phyloP scores from a whole-genome alignment of 2,113 vertebrate species.

The Spea bombifrons region DNA sequence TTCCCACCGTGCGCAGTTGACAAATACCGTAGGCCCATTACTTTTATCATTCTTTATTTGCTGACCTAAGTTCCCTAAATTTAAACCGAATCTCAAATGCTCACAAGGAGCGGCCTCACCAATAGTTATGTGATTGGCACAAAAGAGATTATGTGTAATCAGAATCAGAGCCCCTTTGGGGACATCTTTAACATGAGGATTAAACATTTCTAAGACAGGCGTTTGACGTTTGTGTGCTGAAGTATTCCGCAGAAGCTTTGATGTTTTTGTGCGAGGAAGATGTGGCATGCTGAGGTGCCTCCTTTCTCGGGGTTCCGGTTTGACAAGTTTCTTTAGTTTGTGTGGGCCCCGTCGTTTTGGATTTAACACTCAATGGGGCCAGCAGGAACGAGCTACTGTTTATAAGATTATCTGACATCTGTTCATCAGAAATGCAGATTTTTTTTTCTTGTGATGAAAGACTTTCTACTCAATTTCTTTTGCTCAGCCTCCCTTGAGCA shows the following conservation, averaged over 20 bases:
- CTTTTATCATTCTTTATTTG: neutral
- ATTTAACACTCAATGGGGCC: slow-evolving; percentile 41
- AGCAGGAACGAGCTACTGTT: slow-evolving; percentile 29
- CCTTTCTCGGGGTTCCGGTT: slow-evolving; percentile 47
- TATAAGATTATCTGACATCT: slow-evolving; percentile 46
- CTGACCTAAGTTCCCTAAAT: neutral
- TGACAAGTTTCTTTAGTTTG: slow-evolving; percentile 46
- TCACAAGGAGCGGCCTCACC: slow-evolving; percentile 8
- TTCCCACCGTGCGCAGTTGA: neutral
- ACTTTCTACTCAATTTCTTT: slow-evolving; percentile 26
- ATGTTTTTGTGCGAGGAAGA: slow-evolving; percentile 44
- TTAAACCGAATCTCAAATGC: slow-evolving; percentile 26
- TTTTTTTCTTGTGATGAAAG: slow-evolving; percentile 24
- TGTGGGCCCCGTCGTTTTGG: slow-evolving; percentile 42
- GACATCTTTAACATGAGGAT: slow-evolving; percentile 48
- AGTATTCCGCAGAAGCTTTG: slow-evolving; percentile 45
- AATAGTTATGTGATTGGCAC: slow-evolving; percentile 44
- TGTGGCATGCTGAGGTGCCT: slow-evolving; percentile 44
- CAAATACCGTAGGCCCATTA: neutral
- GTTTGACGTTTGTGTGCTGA: slow-evolving; percentile 47
- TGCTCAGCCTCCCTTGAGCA: slow-evolving; percentile 16
- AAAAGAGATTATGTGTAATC: slow-evolving; percentile 49
- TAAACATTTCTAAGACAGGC: slow-evolving; percentile 49
- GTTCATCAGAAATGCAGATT: slow-evolving; percentile 46
- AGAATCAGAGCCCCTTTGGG: slow-evolving; percentile 45